These are phyloP conservation scores for Cerastis rubricosa DNA, from an alignment of 2,888 invertebrate genomes.

Conservation along the genomic window DNA sequence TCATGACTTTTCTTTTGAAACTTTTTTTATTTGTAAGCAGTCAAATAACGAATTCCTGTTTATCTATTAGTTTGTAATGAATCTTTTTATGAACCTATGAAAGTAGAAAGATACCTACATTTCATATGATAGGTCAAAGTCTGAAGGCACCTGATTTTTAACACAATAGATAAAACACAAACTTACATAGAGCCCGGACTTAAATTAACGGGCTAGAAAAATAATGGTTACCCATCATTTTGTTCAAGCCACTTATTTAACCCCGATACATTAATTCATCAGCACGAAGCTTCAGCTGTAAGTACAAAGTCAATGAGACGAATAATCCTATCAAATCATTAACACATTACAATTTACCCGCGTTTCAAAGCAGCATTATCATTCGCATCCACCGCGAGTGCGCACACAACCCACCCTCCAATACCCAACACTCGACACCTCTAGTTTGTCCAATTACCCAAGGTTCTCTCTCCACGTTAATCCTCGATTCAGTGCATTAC, in stretches of 20 bases:
- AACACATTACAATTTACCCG: conserved; percentile 10
- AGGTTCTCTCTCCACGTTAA: conserved; percentile 4
- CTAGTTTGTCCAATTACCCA: conserved; percentile 10
- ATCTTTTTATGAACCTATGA: background rate
- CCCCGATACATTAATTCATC: background rate
- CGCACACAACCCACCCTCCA: background rate
- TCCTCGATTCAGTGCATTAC: conserved; percentile 43
- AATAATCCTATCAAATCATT: conserved; percentile 4
- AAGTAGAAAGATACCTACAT: background rate
- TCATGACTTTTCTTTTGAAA: background rate
- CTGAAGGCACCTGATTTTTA: background rate
- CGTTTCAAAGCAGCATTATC: conserved; percentile 20
- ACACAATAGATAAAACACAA: background rate
- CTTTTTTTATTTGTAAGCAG: background rate
- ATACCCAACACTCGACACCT: conserved; percentile 19
- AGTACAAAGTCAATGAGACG: background rate
- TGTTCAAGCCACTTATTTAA: background rate
- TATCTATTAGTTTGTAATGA: background rate
- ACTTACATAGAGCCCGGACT: background rate
- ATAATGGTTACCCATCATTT: background rate
- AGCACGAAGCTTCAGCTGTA: background rate
- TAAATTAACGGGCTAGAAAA: background rate
- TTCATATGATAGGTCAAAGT: background rate
- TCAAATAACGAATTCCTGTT: background rate
- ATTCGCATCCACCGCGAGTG: background rate